Evolutionary conservation across 2,113 vertebrate genomes (phyloP).

Genomic region (Megatriorchis doriae): DNA sequence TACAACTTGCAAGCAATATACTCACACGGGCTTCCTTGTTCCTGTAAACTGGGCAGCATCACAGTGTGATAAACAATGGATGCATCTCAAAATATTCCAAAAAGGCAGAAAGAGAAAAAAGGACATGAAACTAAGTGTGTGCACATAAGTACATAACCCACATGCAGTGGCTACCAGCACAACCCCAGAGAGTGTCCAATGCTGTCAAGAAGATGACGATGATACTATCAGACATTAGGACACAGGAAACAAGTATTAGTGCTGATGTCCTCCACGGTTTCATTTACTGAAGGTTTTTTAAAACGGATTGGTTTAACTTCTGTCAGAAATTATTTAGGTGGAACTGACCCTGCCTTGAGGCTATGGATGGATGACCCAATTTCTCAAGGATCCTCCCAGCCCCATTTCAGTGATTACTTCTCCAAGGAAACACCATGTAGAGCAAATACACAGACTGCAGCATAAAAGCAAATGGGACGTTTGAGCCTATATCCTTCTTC

Average conservation of each 20-base stretch:
- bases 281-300: not conserved
- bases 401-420: not conserved
- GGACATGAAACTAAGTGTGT: not conserved
- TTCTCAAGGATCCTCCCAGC: not conserved
- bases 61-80: not conserved
- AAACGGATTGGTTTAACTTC: not conserved
- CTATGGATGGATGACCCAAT: not conserved
- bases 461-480: not conserved
- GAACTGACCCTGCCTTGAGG: not conserved
- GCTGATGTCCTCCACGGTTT: not conserved
- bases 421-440: not conserved
- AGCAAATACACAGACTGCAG: rapidly evolving
- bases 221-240: not conserved
- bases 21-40: not conserved
- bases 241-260: not conserved
- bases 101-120: not conserved
- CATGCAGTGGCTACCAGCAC: not conserved
- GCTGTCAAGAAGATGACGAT: not conserved
- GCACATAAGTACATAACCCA: not conserved
- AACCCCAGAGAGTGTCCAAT: not conserved
- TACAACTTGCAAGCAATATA: not conserved
- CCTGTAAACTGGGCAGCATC: not conserved
- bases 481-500: not conserved
- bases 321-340: not conserved
- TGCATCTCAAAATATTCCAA: not conserved